Evolutionary conservation across 2,888 invertebrate genomes (phyloP).

Genomic region (Zelleria hepariella): DNA sequence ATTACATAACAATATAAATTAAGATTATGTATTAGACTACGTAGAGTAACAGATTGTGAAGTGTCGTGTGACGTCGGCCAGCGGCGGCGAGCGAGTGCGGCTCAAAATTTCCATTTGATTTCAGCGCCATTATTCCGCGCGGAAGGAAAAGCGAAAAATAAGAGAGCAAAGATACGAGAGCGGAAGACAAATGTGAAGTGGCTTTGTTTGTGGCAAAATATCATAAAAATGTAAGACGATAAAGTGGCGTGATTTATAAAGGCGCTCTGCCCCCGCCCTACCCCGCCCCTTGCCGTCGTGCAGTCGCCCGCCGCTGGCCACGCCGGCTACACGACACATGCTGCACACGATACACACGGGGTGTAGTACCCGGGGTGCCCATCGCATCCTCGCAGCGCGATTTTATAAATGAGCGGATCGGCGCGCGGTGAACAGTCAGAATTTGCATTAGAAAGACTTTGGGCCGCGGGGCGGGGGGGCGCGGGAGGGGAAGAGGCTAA

Average conservation of each 20-base stretch:
- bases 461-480: slow-evolving; percentile 5
- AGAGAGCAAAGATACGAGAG: slow-evolving; percentile 32
- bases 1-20: no score
- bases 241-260: slow-evolving; percentile 43
- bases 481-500: slow-evolving; percentile 5
- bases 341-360: background rate
- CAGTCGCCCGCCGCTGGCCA: background rate
- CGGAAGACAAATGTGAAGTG: slow-evolving; percentile 46
- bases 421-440: slow-evolving; percentile 36
- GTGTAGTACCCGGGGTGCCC: background rate
- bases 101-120: slow-evolving; percentile 55
- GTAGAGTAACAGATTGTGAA: no score
- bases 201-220: slow-evolving; percentile 51
- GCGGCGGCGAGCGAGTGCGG: no score
- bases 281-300: background rate
- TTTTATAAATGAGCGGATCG: slow-evolving; percentile 33
- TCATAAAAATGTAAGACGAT: slow-evolving; percentile 53
- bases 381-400: slow-evolving; percentile 6
- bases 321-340: background rate
- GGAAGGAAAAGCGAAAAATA: slow-evolving; percentile 29
- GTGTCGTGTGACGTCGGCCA: no score
- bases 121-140: slow-evolving; percentile 33
- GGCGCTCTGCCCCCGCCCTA: slow-evolving; percentile 1
- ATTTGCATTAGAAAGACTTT: slow-evolving; percentile 38
- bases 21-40: no score